A percentile compares a stretch with the other conserved stretches of the same genome.
Conservation (phyloP, 2,797 vertebrate species). For the Amblyopsis hoosieri region DNA sequence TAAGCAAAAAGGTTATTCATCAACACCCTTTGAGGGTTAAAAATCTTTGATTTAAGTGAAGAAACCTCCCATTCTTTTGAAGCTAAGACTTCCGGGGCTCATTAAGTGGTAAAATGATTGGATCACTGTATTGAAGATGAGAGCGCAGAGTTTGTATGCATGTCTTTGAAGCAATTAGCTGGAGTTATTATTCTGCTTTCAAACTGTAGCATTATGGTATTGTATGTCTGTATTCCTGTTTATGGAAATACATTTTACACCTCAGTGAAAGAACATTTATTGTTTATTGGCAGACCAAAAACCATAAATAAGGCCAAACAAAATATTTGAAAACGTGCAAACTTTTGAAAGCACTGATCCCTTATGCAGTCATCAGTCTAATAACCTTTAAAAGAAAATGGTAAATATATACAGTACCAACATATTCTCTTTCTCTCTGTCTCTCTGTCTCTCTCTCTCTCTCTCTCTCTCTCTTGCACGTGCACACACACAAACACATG, state of each 20-base stretch:
- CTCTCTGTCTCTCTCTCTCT: constrained; percentile 18
- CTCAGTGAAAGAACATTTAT: too few relatives aligned
- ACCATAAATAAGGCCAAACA: too few relatives aligned
- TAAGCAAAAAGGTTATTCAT: constrained; percentile 38
- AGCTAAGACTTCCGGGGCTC: neutral
- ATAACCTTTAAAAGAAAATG: neutral
- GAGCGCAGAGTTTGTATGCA: neutral
- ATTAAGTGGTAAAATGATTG: constrained; percentile 25
- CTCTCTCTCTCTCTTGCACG: constrained; percentile 26
- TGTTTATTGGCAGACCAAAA: too few relatives aligned
- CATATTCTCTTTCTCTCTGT: constrained; percentile 11
- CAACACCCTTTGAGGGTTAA: constrained; percentile 31
- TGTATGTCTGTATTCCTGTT: neutral
- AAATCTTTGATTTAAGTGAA: constrained; percentile 45
- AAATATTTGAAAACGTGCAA: too few relatives aligned
- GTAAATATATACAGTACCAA: constrained; percentile 55
- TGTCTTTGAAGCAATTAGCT: neutral
- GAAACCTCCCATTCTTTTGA: constrained; percentile 3
- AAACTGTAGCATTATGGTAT: neutral
- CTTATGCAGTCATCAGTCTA: too few relatives aligned
- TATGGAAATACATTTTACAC: neutral
- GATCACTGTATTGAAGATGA: constrained; percentile 33
- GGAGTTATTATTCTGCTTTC: neutral
- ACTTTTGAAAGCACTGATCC: too few relatives aligned
- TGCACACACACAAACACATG: constrained; percentile 14